Percentiles rank a stretch among this genome's conserved stretches.
phyloP scores from a whole-genome alignment of 1,140 invertebrate genomes.

The Wasmannia auropunctata region DNA sequence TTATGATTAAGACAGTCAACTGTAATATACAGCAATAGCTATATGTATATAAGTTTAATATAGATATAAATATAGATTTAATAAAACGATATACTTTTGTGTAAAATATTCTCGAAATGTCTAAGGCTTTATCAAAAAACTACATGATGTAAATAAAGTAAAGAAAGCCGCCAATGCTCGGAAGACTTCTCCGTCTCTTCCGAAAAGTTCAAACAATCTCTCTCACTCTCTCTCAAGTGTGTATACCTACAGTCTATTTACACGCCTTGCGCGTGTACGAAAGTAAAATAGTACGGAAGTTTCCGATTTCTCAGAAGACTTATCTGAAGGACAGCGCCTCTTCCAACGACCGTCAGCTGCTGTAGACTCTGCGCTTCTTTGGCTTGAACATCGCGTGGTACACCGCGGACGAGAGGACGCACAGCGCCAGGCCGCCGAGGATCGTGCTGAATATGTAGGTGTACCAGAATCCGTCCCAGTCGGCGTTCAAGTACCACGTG shows the following conservation, averaged over 20 bases:
- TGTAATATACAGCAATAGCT: constrained; percentile 61
- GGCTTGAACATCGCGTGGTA: constrained; percentile 82
- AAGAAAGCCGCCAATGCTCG: constrained; percentile 32
- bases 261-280: background rate
- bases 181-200: constrained; percentile 1
- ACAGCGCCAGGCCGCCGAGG: constrained; percentile 78
- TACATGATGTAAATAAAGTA: constrained; percentile 20
- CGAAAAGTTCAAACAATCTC: background rate
- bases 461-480: constrained; percentile 86
- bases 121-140: background rate
- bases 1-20: constrained; percentile 62
- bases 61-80: background rate
- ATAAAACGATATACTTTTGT: background rate
- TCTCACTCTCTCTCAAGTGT: too few relatives aligned
- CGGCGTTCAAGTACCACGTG: constrained; percentile 87
- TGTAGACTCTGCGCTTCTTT: constrained; percentile 81
- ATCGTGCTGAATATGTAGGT: constrained; percentile 79
- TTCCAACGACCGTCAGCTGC: constrained; percentile 70
- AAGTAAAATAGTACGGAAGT: constrained; percentile 13
- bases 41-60: constrained; percentile 24
- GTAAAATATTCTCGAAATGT: constrained; percentile 20
- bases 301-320: background rate
- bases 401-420: constrained; percentile 78
- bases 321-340: constrained; percentile 11
- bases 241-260: constrained; percentile 4